Percentiles rank a stretch among this genome's conserved stretches.
Evolutionary conservation across 2,113 vertebrate species (phyloP).

Genomic region (human (Homo sapiens)): DNA sequence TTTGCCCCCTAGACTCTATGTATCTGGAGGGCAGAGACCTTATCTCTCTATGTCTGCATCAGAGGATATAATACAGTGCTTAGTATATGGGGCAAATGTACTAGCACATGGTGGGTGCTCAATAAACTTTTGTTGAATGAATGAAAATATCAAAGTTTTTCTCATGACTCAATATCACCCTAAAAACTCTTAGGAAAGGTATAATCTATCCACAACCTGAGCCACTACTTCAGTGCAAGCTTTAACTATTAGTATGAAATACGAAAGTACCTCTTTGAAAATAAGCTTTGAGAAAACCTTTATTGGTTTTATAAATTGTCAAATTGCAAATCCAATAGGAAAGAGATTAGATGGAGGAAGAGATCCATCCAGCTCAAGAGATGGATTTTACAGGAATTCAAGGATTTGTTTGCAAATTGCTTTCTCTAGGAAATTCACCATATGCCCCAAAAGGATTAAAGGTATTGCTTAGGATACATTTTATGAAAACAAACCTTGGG

Average conservation of each 20-base stretch:
- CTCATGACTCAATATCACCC: neutral
- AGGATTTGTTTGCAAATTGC: slow-evolving; percentile 45
- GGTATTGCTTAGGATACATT: slow-evolving; percentile 70
- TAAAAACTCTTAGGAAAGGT: neutral
- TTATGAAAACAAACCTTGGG: slow-evolving; percentile 62
- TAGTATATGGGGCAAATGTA: neutral
- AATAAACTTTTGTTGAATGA: neutral
- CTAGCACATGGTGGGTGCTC: neutral
- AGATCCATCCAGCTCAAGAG: slow-evolving; percentile 25
- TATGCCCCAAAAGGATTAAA: slow-evolving; percentile 74
- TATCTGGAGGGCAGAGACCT: neutral
- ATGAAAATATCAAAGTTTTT: neutral
- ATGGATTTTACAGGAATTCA: neutral
- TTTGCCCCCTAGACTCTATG: neutral
- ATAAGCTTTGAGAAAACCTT: slow-evolving; percentile 14
- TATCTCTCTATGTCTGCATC: neutral
- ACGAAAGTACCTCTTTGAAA: neutral
- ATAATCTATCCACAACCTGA: neutral
- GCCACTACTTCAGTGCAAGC: neutral
- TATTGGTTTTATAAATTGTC: slow-evolving; percentile 64
- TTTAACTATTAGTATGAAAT: neutral
- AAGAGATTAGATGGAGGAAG: slow-evolving; percentile 24
- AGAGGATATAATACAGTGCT: neutral
- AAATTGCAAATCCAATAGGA: slow-evolving; percentile 47
- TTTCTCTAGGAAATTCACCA: slow-evolving; percentile 67